Evolutionary conservation across 2,888 invertebrate species (phyloP).

Genomic region (Parascotia fuliginaria): DNA sequence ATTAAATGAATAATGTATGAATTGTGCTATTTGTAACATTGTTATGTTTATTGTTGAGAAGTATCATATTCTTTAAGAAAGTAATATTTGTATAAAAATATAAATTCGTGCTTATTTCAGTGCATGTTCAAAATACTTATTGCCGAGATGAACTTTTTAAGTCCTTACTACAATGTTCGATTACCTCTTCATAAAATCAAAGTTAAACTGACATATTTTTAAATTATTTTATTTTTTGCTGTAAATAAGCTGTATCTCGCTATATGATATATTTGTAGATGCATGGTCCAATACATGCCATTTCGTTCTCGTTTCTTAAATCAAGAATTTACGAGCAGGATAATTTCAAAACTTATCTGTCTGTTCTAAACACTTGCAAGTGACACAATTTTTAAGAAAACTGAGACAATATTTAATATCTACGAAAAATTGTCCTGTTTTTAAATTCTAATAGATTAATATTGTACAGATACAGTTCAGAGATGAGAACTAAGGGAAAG

Average conservation of each 20-base stretch:
- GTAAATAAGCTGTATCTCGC: conserved; percentile 56
- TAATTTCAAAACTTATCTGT: conserved; percentile 15
- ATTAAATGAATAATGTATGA: background rate
- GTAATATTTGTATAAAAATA: no score
- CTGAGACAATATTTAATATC: background rate
- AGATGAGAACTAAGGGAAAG: conserved; percentile 57
- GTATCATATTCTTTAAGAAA: no score
- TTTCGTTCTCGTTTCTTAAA: conserved; percentile 38
- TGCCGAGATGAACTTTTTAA: no score
- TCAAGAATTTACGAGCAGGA: conserved; percentile 22
- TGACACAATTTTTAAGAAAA: background rate
- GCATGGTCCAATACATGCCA: conserved; percentile 57
- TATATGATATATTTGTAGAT: conserved; percentile 52
- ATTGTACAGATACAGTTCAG: conserved; percentile 53
- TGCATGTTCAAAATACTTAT: no score
- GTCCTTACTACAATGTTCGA: no score
- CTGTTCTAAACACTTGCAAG: background rate
- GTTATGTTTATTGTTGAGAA: no score
- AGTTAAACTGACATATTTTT: no score
- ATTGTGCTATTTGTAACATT: background rate
- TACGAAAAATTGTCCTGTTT: conserved; percentile 25
- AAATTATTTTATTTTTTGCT: conserved; percentile 49
- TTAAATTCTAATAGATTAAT: conserved; percentile 25
- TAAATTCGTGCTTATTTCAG: no score
- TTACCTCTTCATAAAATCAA: no score